Evolutionary conservation across 2,888 invertebrate species (phyloP), one percentile per base, ranked within the genome.

Genomic region (Galeruca laticollis): DNA sequence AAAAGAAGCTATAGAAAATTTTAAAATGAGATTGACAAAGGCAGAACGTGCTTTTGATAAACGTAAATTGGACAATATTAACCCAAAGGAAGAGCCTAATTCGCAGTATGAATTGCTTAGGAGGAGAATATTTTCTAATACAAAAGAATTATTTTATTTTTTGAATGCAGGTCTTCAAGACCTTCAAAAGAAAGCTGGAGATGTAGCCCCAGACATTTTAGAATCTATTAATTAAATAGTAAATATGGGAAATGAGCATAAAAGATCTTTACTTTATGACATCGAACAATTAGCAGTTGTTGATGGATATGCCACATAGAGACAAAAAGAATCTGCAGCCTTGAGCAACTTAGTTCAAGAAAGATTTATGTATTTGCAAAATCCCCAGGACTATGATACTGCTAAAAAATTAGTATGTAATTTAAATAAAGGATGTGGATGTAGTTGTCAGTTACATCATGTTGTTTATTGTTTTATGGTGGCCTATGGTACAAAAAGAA

Each of bases 361-460:
- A 69, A 88, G 97, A 75, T 87, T 98, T 68, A 88, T 90, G 75
- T 88, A 90, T 82, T 86, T 98, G 56, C 95, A 98, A 89, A 97
- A 98, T 87, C 98, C 98, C 1, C 84, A 88, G n/a, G 93, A 97
- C 86, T 99, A 98, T 84, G 87, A 87, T 70, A 92, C 88, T 72
- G 96, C 97, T 0, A 92, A 92, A 82, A 97, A 98, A 86, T 87
- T 99, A 67, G 90, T 97, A 60, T 99, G 99, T 86, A 96, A 94
- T 86, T 87, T 99, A 67, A 99, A 99, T 86, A 99, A 99, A 93
- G 98, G 98, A 61, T 99, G 99, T 86, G 99, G 99, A 13, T 99
- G 97, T 86, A 99, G 99, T 11, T 99, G 99, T 83, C 99, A 99
- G 86, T 87, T 99, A 18, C 99, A 99, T 87, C 99, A 99, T 86